phyloP scores from a whole-genome alignment of 1,140 invertebrate species.

The Sycobia sp. region DNA sequence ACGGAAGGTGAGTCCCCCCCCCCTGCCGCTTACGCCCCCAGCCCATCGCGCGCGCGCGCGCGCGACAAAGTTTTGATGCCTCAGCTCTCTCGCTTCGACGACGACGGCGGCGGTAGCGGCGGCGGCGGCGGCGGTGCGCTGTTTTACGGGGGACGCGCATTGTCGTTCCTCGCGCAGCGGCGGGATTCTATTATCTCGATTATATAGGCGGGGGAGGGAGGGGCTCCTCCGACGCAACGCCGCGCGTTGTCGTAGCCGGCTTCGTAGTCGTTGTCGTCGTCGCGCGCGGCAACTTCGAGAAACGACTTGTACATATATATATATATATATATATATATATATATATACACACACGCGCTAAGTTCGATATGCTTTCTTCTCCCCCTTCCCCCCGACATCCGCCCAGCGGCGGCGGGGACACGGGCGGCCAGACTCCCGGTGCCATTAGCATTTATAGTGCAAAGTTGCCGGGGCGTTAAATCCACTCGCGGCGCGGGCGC shows the following conservation, averaged over 20 bases:
- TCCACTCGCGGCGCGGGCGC: constrained; percentile 34
- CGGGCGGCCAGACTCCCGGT: constrained; percentile 17
- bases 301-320: too few relatives aligned
- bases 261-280: too few relatives aligned
- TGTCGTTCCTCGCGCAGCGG: constrained; percentile 19
- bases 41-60: neutral
- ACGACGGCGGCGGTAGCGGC: too few relatives aligned
- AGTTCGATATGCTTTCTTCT: too few relatives aligned
- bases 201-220: constrained; percentile 8
- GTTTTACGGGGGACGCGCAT: neutral
- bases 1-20: too few relatives aligned
- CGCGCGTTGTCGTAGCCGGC: too few relatives aligned
- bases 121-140: neutral
- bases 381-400: too few relatives aligned
- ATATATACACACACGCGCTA: too few relatives aligned
- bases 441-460: constrained; percentile 49
- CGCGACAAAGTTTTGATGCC: constrained; percentile 7
- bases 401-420: neutral
- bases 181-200: constrained; percentile 27
- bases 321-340: too few relatives aligned
- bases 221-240: too few relatives aligned
- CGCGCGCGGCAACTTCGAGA: constrained; percentile 13
- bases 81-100: neutral
- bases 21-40: too few relatives aligned
- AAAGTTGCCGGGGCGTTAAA: constrained; percentile 44